Evolutionary conservation across 37 sponge, comb jelly and placozoan species (phyloP), one percentile per base, ranked within the genome.

Genomic region (Corticium candelabrum): DNA sequence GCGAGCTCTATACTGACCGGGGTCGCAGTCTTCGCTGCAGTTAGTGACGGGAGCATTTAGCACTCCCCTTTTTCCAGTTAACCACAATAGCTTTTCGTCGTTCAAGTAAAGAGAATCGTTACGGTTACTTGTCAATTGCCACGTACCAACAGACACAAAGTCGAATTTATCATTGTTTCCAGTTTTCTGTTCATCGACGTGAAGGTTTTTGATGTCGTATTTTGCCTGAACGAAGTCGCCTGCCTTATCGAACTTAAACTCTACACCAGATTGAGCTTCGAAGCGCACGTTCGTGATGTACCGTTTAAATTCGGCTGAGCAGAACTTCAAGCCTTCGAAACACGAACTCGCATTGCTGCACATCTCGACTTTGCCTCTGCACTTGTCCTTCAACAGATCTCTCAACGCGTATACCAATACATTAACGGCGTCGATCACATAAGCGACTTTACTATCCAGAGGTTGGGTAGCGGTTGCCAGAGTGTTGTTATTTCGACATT

Each of bases 401-500:
- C 89, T 74, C 0, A 93, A 74, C 30, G 96, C 93, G 69, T 79
- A 41, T 2, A 94, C 96, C 70, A 74, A 69, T 0, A 86, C 83
- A 75, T 86, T 82, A 0, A 92, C 90, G 69, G 96, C 93, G 82
- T 95, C 96, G 21, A 92, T 87, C 7, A 85, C 88, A 34, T 89
- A 78, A 0, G 90, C 88, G 15, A 89, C 74, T 3, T 83, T 80
- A 11, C 71, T 82, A 32, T 85, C 88, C 39, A 90, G 88, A n/a
- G 41, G 38, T 74, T 87, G 90, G 1, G 35, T 40, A 30, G 78
- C 21, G n/a, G 3, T 29, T 7, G 68, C 30, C 5, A 3, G 5
- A 29, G 2, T 32, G 21, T 37, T 78, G 72, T 38, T 41, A 69
- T 78, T 69, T 11, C 56, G 74, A n/a, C n/a, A n/a, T n/a, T n/a